These are phyloP conservation scores for Phaethon lepturus DNA, from an alignment of 2,113 vertebrate species.

Conservation along the genomic window DNA sequence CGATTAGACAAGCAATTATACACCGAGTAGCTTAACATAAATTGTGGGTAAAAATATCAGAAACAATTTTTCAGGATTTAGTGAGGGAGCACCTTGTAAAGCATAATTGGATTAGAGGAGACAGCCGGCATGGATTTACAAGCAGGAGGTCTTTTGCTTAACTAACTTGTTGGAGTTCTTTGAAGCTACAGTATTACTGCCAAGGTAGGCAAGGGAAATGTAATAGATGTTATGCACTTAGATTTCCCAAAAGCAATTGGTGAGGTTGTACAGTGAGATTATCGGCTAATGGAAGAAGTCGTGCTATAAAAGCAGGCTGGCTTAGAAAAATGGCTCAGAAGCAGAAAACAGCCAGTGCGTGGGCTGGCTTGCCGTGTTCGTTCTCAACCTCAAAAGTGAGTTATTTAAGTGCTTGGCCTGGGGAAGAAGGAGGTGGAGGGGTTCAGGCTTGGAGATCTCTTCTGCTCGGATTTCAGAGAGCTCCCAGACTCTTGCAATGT, in stretches of 20 bases:
- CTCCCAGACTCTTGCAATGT: neutral
- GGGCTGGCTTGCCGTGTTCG: constrained; percentile 21
- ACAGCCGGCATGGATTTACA: constrained; percentile 67
- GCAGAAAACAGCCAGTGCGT: constrained; percentile 31
- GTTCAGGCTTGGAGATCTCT: neutral
- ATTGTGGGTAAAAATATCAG: constrained; percentile 71
- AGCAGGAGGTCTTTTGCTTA: constrained; percentile 65
- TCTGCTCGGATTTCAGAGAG: neutral
- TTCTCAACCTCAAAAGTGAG: constrained; percentile 26
- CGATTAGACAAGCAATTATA: constrained; percentile 74
- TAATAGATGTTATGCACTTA: constrained; percentile 23
- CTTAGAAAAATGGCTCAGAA: constrained; percentile 29
- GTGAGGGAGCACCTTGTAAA: constrained; percentile 72
- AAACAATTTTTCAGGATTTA: constrained; percentile 72
- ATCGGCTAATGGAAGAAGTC: constrained; percentile 49
- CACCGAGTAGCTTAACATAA: constrained; percentile 71
- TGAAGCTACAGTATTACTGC: constrained; percentile 58
- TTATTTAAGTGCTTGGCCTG: constrained; percentile 44
- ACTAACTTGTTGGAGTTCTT: constrained; percentile 70
- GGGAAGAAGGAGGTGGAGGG: constrained; percentile 30
- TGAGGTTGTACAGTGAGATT: constrained; percentile 57
- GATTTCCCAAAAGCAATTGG: constrained; percentile 70
- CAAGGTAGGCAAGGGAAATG: constrained; percentile 51
- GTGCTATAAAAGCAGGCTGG: neutral
- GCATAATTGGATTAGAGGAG: constrained; percentile 75